Evolutionary conservation across 2,888 invertebrate species (phyloP).

Genomic region (Leptinotarsa tumamoca): DNA sequence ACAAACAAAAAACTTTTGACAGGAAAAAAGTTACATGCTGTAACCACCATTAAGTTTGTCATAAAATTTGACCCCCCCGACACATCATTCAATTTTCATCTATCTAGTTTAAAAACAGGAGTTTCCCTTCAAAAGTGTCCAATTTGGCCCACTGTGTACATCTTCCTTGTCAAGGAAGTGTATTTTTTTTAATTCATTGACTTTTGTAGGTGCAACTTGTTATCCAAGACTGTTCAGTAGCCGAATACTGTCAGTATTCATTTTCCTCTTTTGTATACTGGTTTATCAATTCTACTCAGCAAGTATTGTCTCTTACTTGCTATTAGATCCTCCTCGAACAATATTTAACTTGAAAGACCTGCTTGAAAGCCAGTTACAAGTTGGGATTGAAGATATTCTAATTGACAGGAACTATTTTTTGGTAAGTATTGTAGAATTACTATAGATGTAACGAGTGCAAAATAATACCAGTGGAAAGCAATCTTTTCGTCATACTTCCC

Average conservation of each 20-base stretch:
- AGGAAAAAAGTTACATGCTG: no score
- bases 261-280: constrained; percentile 70
- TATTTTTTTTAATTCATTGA: not conserved
- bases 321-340: constrained; percentile 73
- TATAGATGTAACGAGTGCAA: no score
- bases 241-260: constrained; percentile 56
- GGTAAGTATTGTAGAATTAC: constrained; percentile 61
- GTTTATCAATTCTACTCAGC: constrained; percentile 80
- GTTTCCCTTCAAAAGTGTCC: no score
- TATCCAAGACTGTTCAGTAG: constrained; percentile 54
- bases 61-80: no score
- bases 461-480: no score
- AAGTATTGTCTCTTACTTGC: constrained; percentile 75
- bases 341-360: constrained; percentile 73
- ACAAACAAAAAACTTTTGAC: no score
- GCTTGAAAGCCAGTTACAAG: constrained; percentile 70
- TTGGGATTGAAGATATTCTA: constrained; percentile 74
- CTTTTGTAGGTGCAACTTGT: constrained; percentile 54
- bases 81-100: no score
- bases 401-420: constrained; percentile 75
- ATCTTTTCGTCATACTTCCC: no score
- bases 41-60: no score
- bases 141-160: no score
- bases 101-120: no score
- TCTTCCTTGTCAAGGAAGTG: no score